Conservation (phyloP, 2,797 vertebrate genomes). For the Gephyroberyx darwinii region DNA sequence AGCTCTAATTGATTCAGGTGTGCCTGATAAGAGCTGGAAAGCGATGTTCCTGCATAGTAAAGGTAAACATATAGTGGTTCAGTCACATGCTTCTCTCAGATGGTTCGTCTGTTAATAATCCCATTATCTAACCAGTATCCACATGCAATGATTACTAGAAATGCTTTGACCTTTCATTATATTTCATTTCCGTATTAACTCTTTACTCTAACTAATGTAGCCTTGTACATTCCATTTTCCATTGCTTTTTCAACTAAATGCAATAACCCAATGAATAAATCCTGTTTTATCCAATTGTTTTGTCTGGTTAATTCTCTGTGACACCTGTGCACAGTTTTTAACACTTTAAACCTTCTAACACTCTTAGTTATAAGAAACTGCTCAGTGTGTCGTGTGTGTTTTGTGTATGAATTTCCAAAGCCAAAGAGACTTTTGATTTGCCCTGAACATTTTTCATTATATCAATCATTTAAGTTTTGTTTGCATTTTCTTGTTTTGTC, state of each 20-base stretch:
- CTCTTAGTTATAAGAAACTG: background rate
- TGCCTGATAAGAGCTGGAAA: too few species aligned
- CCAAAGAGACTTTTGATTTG: too few species aligned
- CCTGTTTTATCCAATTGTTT: background rate
- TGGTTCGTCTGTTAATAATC: background rate
- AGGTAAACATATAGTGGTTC: background rate
- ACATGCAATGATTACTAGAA: too few species aligned
- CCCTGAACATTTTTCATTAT: too few species aligned
- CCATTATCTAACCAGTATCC: background rate
- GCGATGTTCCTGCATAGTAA: background rate
- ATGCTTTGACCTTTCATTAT: too few species aligned
- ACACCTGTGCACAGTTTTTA: background rate
- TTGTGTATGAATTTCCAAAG: too few species aligned
- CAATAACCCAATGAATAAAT: background rate
- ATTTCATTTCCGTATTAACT: background rate
- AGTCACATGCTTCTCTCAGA: too few species aligned
- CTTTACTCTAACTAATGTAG: conserved; percentile 5
- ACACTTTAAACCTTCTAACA: background rate
- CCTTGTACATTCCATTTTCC: background rate
- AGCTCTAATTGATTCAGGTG: too few species aligned
- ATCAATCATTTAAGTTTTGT: background rate
- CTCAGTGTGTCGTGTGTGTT: background rate
- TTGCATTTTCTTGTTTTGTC: too few species aligned
- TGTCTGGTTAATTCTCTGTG: background rate
- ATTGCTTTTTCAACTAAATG: background rate